Base-by-base conservation (phyloP, 2,888 invertebrate species). In the Suillia variegata region DNA sequence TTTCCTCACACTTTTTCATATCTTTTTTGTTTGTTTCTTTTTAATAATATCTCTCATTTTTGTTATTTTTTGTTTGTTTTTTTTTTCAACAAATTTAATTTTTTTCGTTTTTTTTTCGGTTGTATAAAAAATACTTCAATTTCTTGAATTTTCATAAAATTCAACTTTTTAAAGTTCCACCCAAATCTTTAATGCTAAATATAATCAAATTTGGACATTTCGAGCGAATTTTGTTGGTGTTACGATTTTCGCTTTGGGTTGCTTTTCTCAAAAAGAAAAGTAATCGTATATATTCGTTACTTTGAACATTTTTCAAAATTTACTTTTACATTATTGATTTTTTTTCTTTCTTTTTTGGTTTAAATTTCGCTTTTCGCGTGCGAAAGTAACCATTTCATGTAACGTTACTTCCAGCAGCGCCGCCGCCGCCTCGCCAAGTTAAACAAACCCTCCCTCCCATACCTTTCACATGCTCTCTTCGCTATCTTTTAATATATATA, bases 1-100 rank as follows among this genome's bases (percentile, higher is more conserved):
- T 71, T 71, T 71, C 63, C 64, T 64, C 67, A 62, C 59, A 58
- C 56, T 51, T 49, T 48, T 42, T 38, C 24, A n/a, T 8, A 20
- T 24, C 2, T 12, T 31, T 33, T 56, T 31, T 49, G 33, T 20
- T 49, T 34, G 6, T 33, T 20, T 1, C 20, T 48, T 15, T 56
- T 24, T 18, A 21, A 50, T 50, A 50, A 26, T 50, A 45, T 45
- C 45, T 17, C 18, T 45, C 42, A 17, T 55, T 48, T 33, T 26
- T 58, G 18, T 21, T 21, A 21, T 20, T 24, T 24, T 50, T 24
- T 50, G 24, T 8, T 8, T 3, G 20, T 48, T 8, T 5, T 18
- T 48, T 48, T 21, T n/a, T 38, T 56, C 24, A 15, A n/a, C n/a
- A n/a, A n/a, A n/a, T n/a, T n/a, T n/a, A 56, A 47, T 18, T 22